These are phyloP conservation scores for Anaspis maculata DNA, from an alignment of 2,888 invertebrate genomes.

Conservation along the genomic window DNA sequence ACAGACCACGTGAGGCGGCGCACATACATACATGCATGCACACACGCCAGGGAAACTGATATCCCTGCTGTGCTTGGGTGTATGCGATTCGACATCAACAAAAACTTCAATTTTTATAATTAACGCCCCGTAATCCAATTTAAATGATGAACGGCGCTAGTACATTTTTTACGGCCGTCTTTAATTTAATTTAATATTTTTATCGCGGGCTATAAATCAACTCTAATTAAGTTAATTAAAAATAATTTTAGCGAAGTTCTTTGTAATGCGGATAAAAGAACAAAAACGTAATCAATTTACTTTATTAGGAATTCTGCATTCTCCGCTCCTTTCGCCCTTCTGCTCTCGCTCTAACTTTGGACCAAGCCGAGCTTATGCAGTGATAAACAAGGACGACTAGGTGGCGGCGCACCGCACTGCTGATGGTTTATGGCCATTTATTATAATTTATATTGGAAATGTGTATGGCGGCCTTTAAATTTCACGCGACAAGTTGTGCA, in stretches of 20 bases:
- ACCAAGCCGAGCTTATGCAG: too few relatives aligned
- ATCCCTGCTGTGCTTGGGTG: constrained; percentile 1
- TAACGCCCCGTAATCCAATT: constrained; percentile 25
- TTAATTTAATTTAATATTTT: constrained; percentile 44
- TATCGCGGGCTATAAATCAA: constrained; percentile 41
- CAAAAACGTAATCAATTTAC: constrained; percentile 38
- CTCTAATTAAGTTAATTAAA: constrained; percentile 41
- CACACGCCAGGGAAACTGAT: constrained; percentile 10
- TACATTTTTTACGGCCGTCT: constrained; percentile 39
- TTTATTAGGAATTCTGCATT: constrained; percentile 34
- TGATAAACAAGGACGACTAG: too few relatives aligned
- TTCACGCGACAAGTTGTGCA: too few relatives aligned
- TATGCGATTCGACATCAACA: constrained; percentile 14
- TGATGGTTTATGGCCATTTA: too few relatives aligned
- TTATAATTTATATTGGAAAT: too few relatives aligned
- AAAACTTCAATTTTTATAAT: constrained; percentile 26
- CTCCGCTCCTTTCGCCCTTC: constrained; percentile 13
- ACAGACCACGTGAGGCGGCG: constrained; percentile 6
- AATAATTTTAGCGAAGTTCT: constrained; percentile 40
- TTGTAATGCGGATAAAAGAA: constrained; percentile 32
- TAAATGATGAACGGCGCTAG: constrained; percentile 20
- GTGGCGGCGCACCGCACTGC: too few relatives aligned
- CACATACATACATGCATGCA: constrained; percentile 4
- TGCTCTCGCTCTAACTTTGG: too few relatives aligned
- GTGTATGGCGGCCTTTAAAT: too few relatives aligned